Evolutionary conservation across 2,113 vertebrate species (phyloP), one percentile per base, ranked within the genome.

Genomic region (Sinocyclocheilus rhinocerous): DNA sequence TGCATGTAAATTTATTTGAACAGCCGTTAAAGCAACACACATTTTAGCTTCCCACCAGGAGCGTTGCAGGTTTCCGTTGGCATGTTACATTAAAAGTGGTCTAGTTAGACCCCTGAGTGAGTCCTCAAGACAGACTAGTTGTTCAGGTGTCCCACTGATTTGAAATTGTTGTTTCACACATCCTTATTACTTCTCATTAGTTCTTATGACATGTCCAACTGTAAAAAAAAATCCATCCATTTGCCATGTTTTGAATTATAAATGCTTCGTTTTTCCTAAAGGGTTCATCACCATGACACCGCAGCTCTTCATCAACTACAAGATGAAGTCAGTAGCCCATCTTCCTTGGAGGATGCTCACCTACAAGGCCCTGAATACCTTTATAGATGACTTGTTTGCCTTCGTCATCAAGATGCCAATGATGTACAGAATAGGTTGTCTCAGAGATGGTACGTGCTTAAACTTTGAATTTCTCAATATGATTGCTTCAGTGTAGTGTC

Each of bases 331-430:
- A 4, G 97, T 99, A 76, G 97, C 97, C 55, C 97, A 98, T 91
- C 95, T 99, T 92, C 97, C 97, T 0, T 99, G 97, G 97, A 95
- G 97, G 91, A 98, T 99, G 97, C 95, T 99, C 81, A 99, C 97
- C 88, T 99, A 99, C 95, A 99, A 99, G 91, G 97, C 97, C 36
- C 96, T 99, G 85, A 99, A 99, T 91, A 99, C 97, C 45, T 99
- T 99, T 93, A 99, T 99, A 1, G 97, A 99, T 20, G 97, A 99
- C 92, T 94, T 99, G 89, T 99, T 99, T 76, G 97, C 97, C 91
- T 99, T 99, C 0, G 97, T 99, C 94, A 98, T 99, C 94, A 98
- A 96, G 94, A 99, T 98, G 97, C 97, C 97, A 29, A 97, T 99
- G 93, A 98, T 99, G 97, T 99, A 98, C 92, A 96, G 97, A 92